These are phyloP conservation scores for Blennius ocellaris DNA, from an alignment of 2,113 vertebrate species.

Conservation along the genomic window DNA sequence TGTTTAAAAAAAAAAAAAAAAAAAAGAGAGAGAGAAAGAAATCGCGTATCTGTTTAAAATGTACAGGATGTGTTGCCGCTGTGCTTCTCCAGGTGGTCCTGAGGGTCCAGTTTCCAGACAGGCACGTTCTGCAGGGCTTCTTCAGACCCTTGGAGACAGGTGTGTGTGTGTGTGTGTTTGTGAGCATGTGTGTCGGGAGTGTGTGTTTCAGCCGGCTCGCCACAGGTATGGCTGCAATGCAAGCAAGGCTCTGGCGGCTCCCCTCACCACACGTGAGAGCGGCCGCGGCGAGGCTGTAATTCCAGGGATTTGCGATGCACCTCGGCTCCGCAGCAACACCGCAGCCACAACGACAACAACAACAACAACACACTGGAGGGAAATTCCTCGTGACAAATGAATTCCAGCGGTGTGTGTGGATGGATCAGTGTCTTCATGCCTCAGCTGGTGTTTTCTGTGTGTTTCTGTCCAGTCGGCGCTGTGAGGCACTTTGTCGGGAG, in stretches of 20 bases:
- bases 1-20: neutral
- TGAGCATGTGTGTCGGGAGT: conserved; percentile 16
- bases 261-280: conserved; percentile 60
- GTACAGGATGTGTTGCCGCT: neutral
- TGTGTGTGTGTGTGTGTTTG: conserved; percentile 81
- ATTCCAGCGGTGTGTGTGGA: neutral
- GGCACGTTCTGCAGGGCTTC: conserved; percentile 92
- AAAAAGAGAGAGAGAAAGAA: too few relatives aligned
- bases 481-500: conserved; percentile 88
- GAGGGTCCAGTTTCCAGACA: conserved; percentile 94
- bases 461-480: conserved; percentile 83
- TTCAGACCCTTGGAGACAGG: conserved; percentile 92
- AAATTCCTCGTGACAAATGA: conserved; percentile 60
- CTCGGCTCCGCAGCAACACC: conserved; percentile 48
- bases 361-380: conserved; percentile 58
- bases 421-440: conserved; percentile 10
- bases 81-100: conserved; percentile 87
- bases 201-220: conserved; percentile 69
- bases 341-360: conserved; percentile 51
- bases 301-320: conserved; percentile 58
- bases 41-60: too few relatives aligned
- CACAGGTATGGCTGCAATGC: conserved; percentile 77
- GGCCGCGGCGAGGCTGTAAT: conserved; percentile 71
- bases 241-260: conserved; percentile 63
- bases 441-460: conserved; percentile 7